Base-by-base conservation (phyloP, 2,888 invertebrate genomes). In the Neelides folsomi region DNA sequence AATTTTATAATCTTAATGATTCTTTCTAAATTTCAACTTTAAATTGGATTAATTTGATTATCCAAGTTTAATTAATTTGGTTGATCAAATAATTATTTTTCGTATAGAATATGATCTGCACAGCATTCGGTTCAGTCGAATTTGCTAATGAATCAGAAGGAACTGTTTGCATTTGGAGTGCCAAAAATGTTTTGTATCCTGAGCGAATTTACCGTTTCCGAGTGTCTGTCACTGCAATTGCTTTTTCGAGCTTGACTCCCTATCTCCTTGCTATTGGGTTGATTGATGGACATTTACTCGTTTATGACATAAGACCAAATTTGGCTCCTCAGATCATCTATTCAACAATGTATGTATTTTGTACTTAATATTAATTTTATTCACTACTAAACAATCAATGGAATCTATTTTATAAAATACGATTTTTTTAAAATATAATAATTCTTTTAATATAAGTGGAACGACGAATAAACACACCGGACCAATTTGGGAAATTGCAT, bases 191-290 rank as follows among this genome's bases (percentile, higher is more conserved):
- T 0, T 76, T 77, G 12, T 79, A 81, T 66, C 86, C 86, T 0
- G 66, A 86, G 68, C 74, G 83, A 55, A 66, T 74, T 6, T 85
- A 81, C 65, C 64, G 70, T 3, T 85, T 83, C 65, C 66, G 73
- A 0, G 72, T 76, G 44, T 77, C 83, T 0, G 76, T 86, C 0
- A 81, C 83, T 0, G 75, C 80, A 1, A 69, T 86, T 0, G 75
- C 78, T 40, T 88, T 88, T 72, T 83, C 85, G 1, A 58, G 58
- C 13, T 72, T 70, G 40, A 76, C 77, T 52, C 82, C 87, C 0
- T 83, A 83, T 68, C 74, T 84, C 65, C 67, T 88, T 16, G 86
- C 83, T 0, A 75, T 84, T 50, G 86, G 85, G 0, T 81, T 86
- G 59, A 76, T 80, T 62, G 79, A 83, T 66, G 88, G 88, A 0